Evolutionary conservation across 2,888 invertebrate species (phyloP), one percentile per base, ranked within the genome.

Genomic region (Timema podura): DNA sequence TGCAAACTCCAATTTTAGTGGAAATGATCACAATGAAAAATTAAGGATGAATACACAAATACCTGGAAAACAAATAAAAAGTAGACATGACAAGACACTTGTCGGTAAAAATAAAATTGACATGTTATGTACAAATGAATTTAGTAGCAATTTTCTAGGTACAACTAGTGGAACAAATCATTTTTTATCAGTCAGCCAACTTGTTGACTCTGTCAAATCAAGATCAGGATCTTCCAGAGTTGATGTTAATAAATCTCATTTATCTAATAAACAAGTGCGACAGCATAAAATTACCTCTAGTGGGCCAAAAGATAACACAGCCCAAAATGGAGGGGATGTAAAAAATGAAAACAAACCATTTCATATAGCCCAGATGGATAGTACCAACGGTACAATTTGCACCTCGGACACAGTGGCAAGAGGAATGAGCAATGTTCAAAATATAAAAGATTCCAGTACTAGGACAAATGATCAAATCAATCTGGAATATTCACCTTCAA

Each of bases 181-280:
- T 68, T 88, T 88, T 72, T 77, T 88, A 9, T 88, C 88, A 0
- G 88, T 88, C 0, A 88, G 88, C 77, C 87, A 88, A 72, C 77
- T 88, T n/a, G 88, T 88, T 3, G 87, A 79, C 71, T 85, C 64
- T 48, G 49, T 64, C 45, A 72, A 73, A 54, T 59, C 64, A 54
- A 16, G 64, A 54, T 57, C 69, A 30, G 61, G 51, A 49, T 54
- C 69, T 47, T 66, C 69, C 0, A 54, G 69, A 47, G 30, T 30
- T 30, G 30, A 30, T 30, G 30, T 3, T 30, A 30, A 30, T 30
- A 30, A 30, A 30, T 30, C 30, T 30, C 30, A 30, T 30, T 30
- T 30, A 30, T 30, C 30, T 30, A 30, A 30, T 30, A 30, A 30
- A 30, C 30, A 30, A 30, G 30, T 30, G 30, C 30, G 30, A 30